Evolutionary conservation across 2,797 vertebrate species (phyloP).

Genomic region (Sphaeramia orbicularis): DNA sequence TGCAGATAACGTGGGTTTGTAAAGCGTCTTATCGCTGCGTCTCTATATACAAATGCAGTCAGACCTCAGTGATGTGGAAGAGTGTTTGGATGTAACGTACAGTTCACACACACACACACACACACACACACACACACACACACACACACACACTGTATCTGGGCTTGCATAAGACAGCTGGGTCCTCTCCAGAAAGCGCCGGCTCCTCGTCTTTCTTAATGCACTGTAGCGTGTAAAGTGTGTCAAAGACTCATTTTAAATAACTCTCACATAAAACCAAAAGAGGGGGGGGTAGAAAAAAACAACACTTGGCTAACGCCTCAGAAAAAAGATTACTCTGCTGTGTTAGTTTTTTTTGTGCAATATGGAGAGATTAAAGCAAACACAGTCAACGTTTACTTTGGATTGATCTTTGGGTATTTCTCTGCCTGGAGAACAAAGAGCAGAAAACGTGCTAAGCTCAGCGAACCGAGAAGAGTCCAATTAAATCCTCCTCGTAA

Average conservation of each 20-base stretch:
- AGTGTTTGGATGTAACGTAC: not conserved
- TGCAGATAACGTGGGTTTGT: too few species aligned
- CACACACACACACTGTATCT: not conserved
- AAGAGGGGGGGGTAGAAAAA: not conserved
- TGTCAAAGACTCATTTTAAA: constrained; percentile 62
- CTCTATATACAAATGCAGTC: not conserved
- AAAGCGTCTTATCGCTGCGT: too few species aligned
- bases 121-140: constrained; percentile 13
- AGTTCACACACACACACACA: constrained; percentile 25
- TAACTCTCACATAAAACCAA: constrained; percentile 35
- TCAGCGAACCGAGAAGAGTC: constrained; percentile 62
- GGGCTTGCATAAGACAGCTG: constrained; percentile 23
- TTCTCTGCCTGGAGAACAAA: constrained; percentile 69
- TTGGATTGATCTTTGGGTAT: constrained; percentile 69
- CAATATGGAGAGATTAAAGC: constrained; percentile 71
- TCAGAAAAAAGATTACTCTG: constrained; percentile 62
- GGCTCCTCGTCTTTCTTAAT: constrained; percentile 50
- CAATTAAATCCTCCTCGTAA: constrained; percentile 63
- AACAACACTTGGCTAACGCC: constrained; percentile 51
- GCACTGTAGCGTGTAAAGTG: constrained; percentile 50
- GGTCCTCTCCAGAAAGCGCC: constrained; percentile 42
- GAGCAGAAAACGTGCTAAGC: constrained; percentile 48
- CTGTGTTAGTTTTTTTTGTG: constrained; percentile 44
- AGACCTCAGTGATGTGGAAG: constrained; percentile 6
- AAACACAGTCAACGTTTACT: constrained; percentile 72